phyloP scores from a whole-genome alignment of 2,797 vertebrate genomes.

The Anas acuta region DNA sequence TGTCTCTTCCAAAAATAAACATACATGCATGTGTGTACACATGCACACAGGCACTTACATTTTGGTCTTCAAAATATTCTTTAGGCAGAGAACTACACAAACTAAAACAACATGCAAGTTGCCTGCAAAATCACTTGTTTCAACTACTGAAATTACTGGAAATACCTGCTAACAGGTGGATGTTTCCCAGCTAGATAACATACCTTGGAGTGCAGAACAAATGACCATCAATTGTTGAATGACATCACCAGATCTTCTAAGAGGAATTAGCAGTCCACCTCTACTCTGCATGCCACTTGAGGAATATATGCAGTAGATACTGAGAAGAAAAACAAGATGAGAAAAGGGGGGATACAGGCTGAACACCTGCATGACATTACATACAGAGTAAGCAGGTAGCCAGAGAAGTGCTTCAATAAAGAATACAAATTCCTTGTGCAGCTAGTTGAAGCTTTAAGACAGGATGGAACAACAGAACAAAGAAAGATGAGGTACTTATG shows the following conservation, averaged over 20 bases:
- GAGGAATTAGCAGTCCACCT: slow-evolving; percentile 87
- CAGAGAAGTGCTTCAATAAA: not conserved
- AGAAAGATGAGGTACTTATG: not conserved
- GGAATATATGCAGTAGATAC: slow-evolving; percentile 89
- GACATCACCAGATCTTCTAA: slow-evolving; percentile 84
- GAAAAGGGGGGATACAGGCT: not conserved
- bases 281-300: slow-evolving; percentile 84
- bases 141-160: not conserved
- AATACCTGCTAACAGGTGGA: not conserved
- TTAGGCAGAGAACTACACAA: not conserved
- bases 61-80: not conserved
- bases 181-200: not conserved
- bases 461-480: not conserved
- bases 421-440: not conserved
- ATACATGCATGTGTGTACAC: not conserved
- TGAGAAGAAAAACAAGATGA: slow-evolving; percentile 52
- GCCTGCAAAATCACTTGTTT: not conserved
- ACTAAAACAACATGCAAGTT: not conserved
- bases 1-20: not conserved
- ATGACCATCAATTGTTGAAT: slow-evolving; percentile 87
- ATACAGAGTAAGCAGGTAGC: not conserved
- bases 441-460: not conserved
- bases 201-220: slow-evolving; percentile 88
- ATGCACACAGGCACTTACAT: not conserved
- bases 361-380: not conserved